Conservation (phyloP, 2,113 vertebrate species). For the Oncorhynchus nerka region DNA sequence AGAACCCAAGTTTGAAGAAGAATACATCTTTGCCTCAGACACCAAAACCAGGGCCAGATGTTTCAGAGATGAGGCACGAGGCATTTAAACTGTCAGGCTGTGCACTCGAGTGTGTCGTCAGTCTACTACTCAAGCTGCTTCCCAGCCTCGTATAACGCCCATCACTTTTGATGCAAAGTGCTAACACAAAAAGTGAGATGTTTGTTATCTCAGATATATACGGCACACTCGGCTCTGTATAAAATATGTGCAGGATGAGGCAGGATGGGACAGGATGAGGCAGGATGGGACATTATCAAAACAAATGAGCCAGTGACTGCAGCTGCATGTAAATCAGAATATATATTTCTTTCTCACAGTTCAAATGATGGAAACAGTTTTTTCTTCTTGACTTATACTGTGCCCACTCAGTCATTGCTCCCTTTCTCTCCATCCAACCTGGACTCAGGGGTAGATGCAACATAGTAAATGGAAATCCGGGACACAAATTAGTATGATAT, state of each 20-base stretch:
- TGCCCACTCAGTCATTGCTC: background rate
- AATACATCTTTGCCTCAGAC: slow-evolving; percentile 22
- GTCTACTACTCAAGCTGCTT: slow-evolving; percentile 39
- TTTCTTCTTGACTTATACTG: background rate
- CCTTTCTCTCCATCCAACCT: background rate
- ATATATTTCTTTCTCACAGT: slow-evolving; percentile 29
- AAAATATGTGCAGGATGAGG: slow-evolving; percentile 50
- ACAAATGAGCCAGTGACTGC: slow-evolving; percentile 65
- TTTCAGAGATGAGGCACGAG: slow-evolving; percentile 43
- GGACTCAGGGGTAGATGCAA: too few species aligned
- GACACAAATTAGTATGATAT: too few species aligned
- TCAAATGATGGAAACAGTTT: slow-evolving; percentile 47
- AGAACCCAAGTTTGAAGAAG: slow-evolving; percentile 35
- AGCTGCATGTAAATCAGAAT: slow-evolving; percentile 58
- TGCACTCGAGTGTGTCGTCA: slow-evolving; percentile 23
- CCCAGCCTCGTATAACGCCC: slow-evolving; percentile 35
- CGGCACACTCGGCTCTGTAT: slow-evolving; percentile 45
- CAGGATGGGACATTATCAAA: slow-evolving; percentile 60
- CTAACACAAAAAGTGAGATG: slow-evolving; percentile 50
- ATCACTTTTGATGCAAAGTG: slow-evolving; percentile 37
- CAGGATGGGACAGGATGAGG: slow-evolving; percentile 55
- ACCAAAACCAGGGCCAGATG: slow-evolving; percentile 53
- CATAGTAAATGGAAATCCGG: too few species aligned
- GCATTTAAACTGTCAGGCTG: slow-evolving; percentile 49
- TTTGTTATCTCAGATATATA: slow-evolving; percentile 58